Conservation (phyloP, 1,140 invertebrate genomes). For the Brachionus calyciflorus region DNA sequence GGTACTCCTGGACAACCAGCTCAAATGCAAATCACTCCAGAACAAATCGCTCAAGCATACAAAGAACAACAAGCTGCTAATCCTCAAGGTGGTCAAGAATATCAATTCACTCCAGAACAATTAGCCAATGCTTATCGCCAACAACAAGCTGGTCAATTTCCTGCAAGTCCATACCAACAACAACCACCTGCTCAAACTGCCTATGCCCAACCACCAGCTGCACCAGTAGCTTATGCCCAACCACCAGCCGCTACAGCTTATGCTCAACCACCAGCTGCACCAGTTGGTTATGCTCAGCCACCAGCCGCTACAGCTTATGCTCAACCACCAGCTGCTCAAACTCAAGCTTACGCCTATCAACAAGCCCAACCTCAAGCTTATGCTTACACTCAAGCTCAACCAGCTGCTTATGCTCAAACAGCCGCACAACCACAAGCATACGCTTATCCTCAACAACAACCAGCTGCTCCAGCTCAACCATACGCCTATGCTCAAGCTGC, state of each 20-base stretch:
- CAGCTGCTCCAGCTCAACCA: background rate
- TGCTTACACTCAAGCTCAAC: background rate
- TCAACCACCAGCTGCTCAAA: background rate
- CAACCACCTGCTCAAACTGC: background rate
- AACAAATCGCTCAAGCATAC: too few relatives aligned
- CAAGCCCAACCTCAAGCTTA: background rate
- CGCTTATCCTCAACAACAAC: constrained; percentile 13
- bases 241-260: background rate
- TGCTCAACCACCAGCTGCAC: background rate
- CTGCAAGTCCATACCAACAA: background rate
- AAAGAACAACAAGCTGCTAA: too few relatives aligned
- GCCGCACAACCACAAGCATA: constrained; percentile 10
- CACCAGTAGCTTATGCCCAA: background rate
- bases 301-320: background rate
- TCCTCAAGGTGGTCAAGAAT: background rate
- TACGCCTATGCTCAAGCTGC: background rate
- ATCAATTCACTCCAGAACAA: constrained; percentile 13
- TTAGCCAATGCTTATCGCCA: too few relatives aligned
- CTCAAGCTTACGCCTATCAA: background rate
- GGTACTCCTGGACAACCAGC: background rate
- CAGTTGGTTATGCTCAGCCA: background rate
- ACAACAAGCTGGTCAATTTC: too few relatives aligned
- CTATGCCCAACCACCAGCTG: too few relatives aligned
- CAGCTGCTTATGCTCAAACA: background rate
- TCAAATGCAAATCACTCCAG: too few relatives aligned